Evolutionary conservation across 2,113 vertebrate genomes (phyloP).

Genomic region (Trematocara unimaculatum): DNA sequence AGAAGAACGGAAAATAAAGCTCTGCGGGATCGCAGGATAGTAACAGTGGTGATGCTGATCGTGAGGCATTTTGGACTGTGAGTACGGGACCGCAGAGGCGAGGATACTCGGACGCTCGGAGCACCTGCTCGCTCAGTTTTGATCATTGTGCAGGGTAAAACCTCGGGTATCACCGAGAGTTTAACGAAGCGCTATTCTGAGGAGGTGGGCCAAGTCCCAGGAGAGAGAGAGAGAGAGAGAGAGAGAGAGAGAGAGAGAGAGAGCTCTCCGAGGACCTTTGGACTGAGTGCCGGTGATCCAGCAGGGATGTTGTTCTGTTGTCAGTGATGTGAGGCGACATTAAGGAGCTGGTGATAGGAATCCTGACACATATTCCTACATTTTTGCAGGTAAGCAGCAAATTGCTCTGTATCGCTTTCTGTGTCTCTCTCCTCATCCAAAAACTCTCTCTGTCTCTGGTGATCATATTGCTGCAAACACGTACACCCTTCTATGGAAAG

Average conservation of each 20-base stretch:
- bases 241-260: neutral
- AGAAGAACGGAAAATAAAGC: neutral
- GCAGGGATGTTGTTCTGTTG: constrained; percentile 22
- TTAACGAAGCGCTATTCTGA: constrained; percentile 59
- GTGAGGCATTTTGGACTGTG: neutral
- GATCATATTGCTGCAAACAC: neutral
- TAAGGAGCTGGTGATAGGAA: constrained; percentile 1
- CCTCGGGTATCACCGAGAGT: constrained; percentile 17
- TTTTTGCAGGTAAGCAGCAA: constrained; percentile 37
- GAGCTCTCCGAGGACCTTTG: neutral
- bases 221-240: neutral
- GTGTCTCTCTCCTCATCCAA: neutral
- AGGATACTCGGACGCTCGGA: neutral
- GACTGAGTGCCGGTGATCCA: neutral
- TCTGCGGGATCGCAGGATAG: neutral
- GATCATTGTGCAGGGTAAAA: neutral
- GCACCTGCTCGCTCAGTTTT: neutral
- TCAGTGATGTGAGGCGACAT: constrained; percentile 16
- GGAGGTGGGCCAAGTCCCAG: constrained; percentile 65
- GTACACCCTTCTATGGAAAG: neutral
- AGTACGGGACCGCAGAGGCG: neutral
- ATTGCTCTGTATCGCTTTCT: neutral
- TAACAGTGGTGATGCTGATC: neutral
- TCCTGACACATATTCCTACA: neutral
- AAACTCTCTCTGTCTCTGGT: neutral